Evolutionary conservation across 2,797 vertebrate species (phyloP).

Genomic region (Pogonophryne albipinna): DNA sequence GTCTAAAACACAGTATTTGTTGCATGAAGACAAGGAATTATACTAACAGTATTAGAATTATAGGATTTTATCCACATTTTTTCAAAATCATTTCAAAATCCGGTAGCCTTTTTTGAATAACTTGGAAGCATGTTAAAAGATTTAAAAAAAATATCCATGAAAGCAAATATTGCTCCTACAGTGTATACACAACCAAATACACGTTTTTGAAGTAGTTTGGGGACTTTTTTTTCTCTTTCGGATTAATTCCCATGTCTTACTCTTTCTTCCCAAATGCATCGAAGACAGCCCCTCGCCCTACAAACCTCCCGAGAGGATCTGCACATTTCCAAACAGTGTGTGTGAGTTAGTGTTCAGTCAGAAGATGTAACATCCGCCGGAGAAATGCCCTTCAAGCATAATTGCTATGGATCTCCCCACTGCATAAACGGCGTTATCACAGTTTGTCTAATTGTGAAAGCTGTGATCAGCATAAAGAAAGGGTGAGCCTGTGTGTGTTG

Average conservation of each 20-base stretch:
- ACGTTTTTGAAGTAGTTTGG: background rate
- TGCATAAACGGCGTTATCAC: slow-evolving; percentile 76
- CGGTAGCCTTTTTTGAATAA: no score
- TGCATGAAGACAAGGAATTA: no score
- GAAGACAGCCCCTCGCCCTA: slow-evolving; percentile 41
- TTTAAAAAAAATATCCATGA: background rate
- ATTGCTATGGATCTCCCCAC: slow-evolving; percentile 79
- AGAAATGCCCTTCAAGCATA: slow-evolving; percentile 82
- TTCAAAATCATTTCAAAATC: no score
- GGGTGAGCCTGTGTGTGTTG: slow-evolving; percentile 1
- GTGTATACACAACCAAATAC: background rate
- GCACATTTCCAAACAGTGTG: slow-evolving; percentile 26
- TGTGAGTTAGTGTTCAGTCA: slow-evolving; percentile 10
- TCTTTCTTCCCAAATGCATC: slow-evolving; percentile 14
- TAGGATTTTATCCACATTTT: no score
- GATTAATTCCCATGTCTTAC: slow-evolving; percentile 29
- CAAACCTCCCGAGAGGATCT: slow-evolving; percentile 41
- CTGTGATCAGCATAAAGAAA: slow-evolving; percentile 79
- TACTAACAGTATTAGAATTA: no score
- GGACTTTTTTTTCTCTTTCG: slow-evolving; percentile 13
- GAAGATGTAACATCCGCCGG: slow-evolving; percentile 20
- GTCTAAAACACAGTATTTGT: no score
- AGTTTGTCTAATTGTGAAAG: slow-evolving; percentile 82
- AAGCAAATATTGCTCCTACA: background rate
- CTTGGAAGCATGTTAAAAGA: background rate